phyloP scores from a whole-genome alignment of 1,140 invertebrate genomes.

The Piezodorus guildinii region DNA sequence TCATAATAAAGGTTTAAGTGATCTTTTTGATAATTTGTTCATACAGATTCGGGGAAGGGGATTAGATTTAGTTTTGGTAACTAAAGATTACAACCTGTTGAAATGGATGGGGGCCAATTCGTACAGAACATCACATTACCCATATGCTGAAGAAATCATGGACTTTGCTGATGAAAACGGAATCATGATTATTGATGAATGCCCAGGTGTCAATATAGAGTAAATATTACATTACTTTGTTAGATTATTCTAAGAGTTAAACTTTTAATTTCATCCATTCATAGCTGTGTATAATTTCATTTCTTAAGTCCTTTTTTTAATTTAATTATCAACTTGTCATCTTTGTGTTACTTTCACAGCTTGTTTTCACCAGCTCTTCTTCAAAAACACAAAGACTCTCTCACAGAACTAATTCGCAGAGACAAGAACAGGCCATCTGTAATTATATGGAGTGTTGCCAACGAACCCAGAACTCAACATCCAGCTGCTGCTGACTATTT shows the following conservation, averaged over 20 bases:
- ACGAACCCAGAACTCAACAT: constrained; percentile 70
- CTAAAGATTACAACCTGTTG: constrained; percentile 87
- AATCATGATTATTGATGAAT: constrained; percentile 93
- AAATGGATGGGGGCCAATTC: constrained; percentile 92
- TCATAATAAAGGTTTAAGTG: no score
- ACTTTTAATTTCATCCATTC: no score
- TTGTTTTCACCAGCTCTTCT: constrained; percentile 51
- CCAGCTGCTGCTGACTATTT: constrained; percentile 67
- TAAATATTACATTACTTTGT: constrained; percentile 34
- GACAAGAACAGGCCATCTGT: constrained; percentile 92
- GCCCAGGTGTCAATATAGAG: constrained; percentile 84
- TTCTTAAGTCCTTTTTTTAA: no score
- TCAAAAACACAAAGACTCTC: constrained; percentile 65
- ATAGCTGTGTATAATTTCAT: no score
- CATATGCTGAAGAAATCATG: constrained; percentile 96
- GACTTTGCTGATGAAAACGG: constrained; percentile 86
- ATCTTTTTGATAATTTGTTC: no score
- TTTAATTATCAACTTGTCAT: no score
- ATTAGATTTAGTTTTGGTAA: constrained; percentile 70
- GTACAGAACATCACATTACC: constrained; percentile 96
- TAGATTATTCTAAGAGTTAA: no score
- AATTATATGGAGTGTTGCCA: constrained; percentile 94
- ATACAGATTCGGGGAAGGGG: constrained; percentile 72
- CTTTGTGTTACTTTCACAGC: constrained; percentile 26
- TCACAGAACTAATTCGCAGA: constrained; percentile 72